These are phyloP conservation scores for Rhabdophis nuchalis DNA, from an alignment of 2,797 vertebrate genomes.

Conservation along the genomic window DNA sequence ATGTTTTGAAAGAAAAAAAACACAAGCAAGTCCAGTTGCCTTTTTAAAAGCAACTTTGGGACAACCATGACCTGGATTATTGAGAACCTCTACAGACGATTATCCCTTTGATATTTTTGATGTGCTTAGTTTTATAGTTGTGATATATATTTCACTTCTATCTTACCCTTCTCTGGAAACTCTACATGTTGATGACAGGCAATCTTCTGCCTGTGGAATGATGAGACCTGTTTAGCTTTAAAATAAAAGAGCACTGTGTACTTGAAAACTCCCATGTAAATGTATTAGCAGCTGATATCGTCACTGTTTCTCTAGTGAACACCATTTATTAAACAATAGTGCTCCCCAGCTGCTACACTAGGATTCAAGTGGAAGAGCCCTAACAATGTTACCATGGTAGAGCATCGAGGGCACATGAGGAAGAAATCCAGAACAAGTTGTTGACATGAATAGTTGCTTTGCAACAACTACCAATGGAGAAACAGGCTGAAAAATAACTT, in stretches of 20 bases:
- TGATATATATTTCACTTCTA: neutral
- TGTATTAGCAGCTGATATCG: neutral
- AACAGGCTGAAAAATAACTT: conserved; percentile 13
- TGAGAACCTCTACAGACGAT: neutral
- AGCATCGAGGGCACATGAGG: neutral
- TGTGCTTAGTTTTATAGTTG: neutral
- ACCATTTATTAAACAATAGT: conserved; percentile 5
- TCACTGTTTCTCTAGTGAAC: neutral
- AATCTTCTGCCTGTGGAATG: neutral
- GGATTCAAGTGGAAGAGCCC: conserved; percentile 10
- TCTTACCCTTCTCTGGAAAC: neutral
- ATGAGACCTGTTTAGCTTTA: neutral
- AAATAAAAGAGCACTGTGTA: neutral
- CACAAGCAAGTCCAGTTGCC: neutral
- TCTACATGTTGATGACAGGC: neutral
- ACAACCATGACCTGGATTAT: neutral
- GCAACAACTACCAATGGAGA: conserved; percentile 7
- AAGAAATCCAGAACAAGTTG: conserved; percentile 17
- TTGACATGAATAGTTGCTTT: conserved; percentile 12
- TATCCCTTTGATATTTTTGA: neutral
- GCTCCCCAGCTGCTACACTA: conserved; percentile 5
- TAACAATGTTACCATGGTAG: conserved; percentile 5
- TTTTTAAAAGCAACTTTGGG: neutral
- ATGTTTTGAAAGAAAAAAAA: neutral
- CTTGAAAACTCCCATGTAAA: neutral